Conservation (phyloP, 2,797 vertebrate species). For the Sus cebifrons region DNA sequence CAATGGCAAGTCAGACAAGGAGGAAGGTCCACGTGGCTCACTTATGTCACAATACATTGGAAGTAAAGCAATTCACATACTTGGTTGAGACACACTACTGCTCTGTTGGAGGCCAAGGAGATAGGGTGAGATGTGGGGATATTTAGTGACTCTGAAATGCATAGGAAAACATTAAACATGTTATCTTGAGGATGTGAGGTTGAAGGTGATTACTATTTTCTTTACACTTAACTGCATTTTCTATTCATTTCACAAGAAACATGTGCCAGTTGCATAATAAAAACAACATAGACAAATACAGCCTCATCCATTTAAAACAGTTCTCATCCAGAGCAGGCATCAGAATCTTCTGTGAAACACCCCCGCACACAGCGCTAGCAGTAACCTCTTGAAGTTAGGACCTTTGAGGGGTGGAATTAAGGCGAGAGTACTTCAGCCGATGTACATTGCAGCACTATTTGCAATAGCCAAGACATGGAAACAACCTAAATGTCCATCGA, state of each 20-base stretch:
- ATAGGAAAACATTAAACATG: not conserved
- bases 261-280: not conserved
- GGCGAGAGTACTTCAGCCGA: not conserved
- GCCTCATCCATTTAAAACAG: not conserved
- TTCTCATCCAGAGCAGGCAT: not conserved
- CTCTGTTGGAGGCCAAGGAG: not conserved
- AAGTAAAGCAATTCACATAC: not conserved
- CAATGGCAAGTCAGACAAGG: not conserved
- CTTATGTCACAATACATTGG: not conserved
- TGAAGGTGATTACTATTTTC: conserved; percentile 21
- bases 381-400: not conserved
- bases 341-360: not conserved
- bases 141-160: not conserved
- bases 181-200: not conserved
- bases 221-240: conserved; percentile 36
- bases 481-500: too few species aligned
- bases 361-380: not conserved
- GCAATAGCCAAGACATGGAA: too few species aligned
- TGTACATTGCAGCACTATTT: too few species aligned
- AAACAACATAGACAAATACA: not conserved
- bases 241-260: not conserved
- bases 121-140: not conserved
- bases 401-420: not conserved
- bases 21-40: not conserved
- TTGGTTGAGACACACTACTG: not conserved